Conservation (phyloP, 2,113 vertebrate genomes). For the Cyphomyrus discorhynchus region DNA sequence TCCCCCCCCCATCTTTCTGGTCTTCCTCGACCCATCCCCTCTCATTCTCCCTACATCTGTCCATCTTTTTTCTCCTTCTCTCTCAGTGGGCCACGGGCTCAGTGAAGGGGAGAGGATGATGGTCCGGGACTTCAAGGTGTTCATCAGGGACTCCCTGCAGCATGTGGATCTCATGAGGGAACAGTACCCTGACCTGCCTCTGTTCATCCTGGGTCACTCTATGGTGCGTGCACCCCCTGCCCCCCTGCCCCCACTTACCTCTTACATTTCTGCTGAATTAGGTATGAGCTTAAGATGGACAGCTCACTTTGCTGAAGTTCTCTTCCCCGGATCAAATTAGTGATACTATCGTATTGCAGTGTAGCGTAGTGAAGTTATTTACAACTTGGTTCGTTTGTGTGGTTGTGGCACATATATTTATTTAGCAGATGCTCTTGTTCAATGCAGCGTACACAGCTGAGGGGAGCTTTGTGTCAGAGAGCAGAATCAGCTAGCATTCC, state of each 20-base stretch:
- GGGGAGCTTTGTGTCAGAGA: neutral
- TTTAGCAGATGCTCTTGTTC: neutral
- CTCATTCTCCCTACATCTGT: neutral
- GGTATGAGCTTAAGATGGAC: neutral
- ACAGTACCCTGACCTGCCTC: slow-evolving; percentile 66
- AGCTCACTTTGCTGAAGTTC: neutral
- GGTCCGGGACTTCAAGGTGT: slow-evolving; percentile 85
- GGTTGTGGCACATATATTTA: neutral
- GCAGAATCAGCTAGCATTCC: neutral
- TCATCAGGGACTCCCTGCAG: slow-evolving; percentile 81
- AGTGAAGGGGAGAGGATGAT: slow-evolving; percentile 89
- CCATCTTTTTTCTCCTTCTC: slow-evolving; percentile 22
- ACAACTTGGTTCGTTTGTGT: neutral
- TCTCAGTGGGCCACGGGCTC: slow-evolving; percentile 87
- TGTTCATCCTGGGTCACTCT: slow-evolving; percentile 89
- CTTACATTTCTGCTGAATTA: neutral
- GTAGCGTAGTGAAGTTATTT: neutral
- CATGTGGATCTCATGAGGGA: slow-evolving; percentile 80
- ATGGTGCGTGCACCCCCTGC: slow-evolving; percentile 71
- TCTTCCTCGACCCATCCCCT: neutral
- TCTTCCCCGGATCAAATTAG: neutral
- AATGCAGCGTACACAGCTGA: neutral
- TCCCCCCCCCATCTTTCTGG: neutral
- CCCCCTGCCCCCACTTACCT: neutral
- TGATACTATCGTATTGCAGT: neutral